Percentiles rank a stretch among this genome's conserved stretches.
Conservation (phyloP, 2,888 invertebrate species). For the Aspidiotus rigidus region DNA sequence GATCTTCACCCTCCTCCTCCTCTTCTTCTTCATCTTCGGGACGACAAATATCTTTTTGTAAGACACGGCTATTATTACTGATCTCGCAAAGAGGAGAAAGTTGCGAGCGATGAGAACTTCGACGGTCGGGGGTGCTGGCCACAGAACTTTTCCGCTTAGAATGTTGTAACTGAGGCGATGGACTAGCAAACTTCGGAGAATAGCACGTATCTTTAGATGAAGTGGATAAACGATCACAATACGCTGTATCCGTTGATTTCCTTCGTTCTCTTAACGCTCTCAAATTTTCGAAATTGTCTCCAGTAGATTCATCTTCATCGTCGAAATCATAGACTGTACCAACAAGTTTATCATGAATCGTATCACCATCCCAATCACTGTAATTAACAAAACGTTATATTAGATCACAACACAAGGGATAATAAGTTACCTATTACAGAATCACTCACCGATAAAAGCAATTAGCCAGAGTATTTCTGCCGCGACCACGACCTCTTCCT, state of each 20-base stretch:
- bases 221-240: constrained; percentile 16
- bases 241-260: constrained; percentile 48
- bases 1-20: not conserved
- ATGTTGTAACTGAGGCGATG: constrained; percentile 38
- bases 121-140: constrained; percentile 8
- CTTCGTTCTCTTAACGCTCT: constrained; percentile 69
- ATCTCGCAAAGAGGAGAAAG: constrained; percentile 27
- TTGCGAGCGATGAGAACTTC: constrained; percentile 16
- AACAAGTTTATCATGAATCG: constrained; percentile 68
- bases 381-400: not conserved
- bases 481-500: constrained; percentile 41
- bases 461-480: constrained; percentile 42
- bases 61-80: constrained; percentile 19
- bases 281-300: constrained; percentile 56
- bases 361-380: constrained; percentile 49
- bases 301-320: constrained; percentile 64
- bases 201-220: constrained; percentile 47
- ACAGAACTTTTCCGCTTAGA: constrained; percentile 13
- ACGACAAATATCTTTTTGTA: constrained; percentile 13
- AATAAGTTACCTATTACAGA: not conserved
- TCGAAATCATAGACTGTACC: constrained; percentile 82
- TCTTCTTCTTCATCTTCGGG: not conserved
- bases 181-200: constrained; percentile 52
- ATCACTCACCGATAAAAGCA: not conserved
- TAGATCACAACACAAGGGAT: not conserved